Evolutionary conservation across 2,113 vertebrate genomes (phyloP).

Genomic region (Rhabdornis inornatus): DNA sequence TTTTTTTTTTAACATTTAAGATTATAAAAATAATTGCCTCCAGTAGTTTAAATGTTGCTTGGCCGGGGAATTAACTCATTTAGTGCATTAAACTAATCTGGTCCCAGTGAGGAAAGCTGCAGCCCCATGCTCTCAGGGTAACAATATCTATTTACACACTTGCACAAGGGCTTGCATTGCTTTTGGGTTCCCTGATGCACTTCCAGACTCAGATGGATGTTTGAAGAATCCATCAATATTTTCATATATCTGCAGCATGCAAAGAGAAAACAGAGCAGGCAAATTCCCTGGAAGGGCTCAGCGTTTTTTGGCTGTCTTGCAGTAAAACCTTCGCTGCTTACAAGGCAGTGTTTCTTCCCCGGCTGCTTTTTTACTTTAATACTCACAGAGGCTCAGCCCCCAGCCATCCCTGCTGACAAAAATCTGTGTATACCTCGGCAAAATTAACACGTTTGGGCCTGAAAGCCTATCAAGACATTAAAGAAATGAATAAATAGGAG

Average conservation of each 20-base stretch:
- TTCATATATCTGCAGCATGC: background rate
- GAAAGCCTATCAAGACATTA: background rate
- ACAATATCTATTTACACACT: background rate
- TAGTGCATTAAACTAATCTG: constrained; percentile 33
- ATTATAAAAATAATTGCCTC: background rate
- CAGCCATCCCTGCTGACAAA: background rate
- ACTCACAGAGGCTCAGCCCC: background rate
- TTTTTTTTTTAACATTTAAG: background rate
- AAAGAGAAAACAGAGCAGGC: background rate
- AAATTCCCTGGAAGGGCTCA: background rate
- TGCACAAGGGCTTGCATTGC: fast-evolving
- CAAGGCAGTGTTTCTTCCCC: background rate
- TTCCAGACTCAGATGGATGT: background rate
- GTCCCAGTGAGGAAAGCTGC: constrained; percentile 6
- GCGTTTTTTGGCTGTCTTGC: background rate
- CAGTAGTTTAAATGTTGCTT: constrained; percentile 11
- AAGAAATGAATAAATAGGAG: background rate
- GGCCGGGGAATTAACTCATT: constrained; percentile 63
- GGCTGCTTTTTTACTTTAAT: background rate
- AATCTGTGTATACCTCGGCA: background rate
- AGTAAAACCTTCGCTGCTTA: background rate
- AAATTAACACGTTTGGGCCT: background rate
- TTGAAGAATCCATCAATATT: background rate
- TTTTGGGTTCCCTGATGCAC: background rate
- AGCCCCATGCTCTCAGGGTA: background rate